phyloP scores from a whole-genome alignment of 2,888 invertebrate genomes.

The Synergus laeviventris region DNA sequence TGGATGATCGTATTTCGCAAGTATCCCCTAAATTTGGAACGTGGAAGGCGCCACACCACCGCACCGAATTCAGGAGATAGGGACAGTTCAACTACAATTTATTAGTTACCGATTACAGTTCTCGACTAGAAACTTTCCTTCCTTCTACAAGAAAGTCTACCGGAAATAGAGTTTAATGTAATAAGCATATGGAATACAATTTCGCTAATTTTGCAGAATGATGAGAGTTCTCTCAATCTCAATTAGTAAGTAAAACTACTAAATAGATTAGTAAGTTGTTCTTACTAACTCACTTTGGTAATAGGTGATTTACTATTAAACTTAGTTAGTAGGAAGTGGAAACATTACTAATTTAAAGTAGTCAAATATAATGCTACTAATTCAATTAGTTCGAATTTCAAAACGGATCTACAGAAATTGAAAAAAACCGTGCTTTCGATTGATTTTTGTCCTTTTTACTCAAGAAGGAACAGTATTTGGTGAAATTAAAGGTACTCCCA shows the following conservation, averaged over 20 bases:
- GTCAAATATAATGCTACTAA: too few relatives aligned
- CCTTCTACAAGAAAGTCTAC: not conserved
- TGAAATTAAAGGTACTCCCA: conserved; percentile 25
- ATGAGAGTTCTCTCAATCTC: too few relatives aligned
- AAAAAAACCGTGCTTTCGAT: not conserved
- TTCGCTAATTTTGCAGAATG: too few relatives aligned
- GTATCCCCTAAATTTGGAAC: conserved; percentile 19
- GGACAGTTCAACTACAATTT: conserved; percentile 46
- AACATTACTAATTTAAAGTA: too few relatives aligned
- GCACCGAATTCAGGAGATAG: conserved; percentile 41
- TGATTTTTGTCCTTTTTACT: not conserved
- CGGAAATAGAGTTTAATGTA: conserved; percentile 31
- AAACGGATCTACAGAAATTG: not conserved
- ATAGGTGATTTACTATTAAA: too few relatives aligned
- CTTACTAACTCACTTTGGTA: too few relatives aligned
- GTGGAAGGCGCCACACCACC: conserved; percentile 25
- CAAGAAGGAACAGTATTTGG: not conserved
- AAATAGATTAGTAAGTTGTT: too few relatives aligned
- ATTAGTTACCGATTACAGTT: conserved; percentile 48
- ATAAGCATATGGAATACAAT: not conserved
- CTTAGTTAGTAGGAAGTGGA: too few relatives aligned
- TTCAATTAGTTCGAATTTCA: too few relatives aligned
- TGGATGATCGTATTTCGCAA: conserved; percentile 27
- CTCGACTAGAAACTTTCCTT: conserved; percentile 40
- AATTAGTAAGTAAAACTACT: too few relatives aligned